These are phyloP conservation scores for Eriosoma lanigerum DNA, from an alignment of 1,140 invertebrate species.

Conservation along the genomic window DNA sequence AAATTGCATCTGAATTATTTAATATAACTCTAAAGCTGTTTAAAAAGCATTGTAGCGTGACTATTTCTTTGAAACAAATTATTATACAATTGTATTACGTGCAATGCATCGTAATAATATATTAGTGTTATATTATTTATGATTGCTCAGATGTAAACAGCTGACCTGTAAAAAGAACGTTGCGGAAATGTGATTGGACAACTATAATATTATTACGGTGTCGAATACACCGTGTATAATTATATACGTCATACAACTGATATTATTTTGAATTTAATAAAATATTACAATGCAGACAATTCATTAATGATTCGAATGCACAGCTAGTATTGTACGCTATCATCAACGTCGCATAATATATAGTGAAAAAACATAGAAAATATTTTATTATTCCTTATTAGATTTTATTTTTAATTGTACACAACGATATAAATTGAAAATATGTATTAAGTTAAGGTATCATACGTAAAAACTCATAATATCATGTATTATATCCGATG, in stretches of 20 bases:
- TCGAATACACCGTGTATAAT: neutral
- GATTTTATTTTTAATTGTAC: too few species aligned
- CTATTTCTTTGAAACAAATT: constrained; percentile 11
- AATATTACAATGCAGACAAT: too few species aligned
- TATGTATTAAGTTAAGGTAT: too few species aligned
- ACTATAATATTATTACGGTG: neutral
- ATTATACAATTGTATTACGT: constrained; percentile 31
- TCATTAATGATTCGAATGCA: too few species aligned
- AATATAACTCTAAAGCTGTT: constrained; percentile 26
- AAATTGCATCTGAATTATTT: constrained; percentile 46
- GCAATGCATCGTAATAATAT: neutral
- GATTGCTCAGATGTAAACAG: neutral
- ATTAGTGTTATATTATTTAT: constrained; percentile 17
- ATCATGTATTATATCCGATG: too few species aligned
- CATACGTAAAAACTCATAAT: too few species aligned
- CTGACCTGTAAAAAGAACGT: neutral
- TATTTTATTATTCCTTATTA: too few species aligned
- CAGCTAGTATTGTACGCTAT: too few species aligned
- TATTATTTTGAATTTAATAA: neutral
- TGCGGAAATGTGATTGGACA: neutral
- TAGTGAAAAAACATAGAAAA: too few species aligned
- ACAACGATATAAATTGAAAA: too few species aligned
- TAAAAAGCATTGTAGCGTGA: constrained; percentile 35
- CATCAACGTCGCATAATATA: too few species aligned
- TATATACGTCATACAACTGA: too few species aligned